Evolutionary conservation across 2,797 vertebrate genomes (phyloP).

Genomic region (Silurus aristotelis): DNA sequence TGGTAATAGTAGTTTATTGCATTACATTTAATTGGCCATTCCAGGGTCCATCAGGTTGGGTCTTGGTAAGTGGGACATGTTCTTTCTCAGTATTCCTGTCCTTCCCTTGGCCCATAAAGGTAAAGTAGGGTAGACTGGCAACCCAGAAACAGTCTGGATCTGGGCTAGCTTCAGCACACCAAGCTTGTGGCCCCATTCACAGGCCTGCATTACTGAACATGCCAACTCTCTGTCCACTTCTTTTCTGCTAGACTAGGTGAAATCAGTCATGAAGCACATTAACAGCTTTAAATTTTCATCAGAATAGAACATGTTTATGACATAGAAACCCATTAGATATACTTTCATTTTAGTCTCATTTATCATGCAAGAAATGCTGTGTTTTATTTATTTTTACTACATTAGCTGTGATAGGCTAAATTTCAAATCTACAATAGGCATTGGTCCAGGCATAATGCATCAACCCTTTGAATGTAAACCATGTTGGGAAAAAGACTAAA

Average conservation of each 20-base stretch:
- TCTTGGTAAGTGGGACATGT: slow-evolving; percentile 31
- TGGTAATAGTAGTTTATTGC: not conserved
- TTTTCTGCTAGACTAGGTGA: not conserved
- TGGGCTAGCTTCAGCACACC: slow-evolving; percentile 42
- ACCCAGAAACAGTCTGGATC: slow-evolving; percentile 56
- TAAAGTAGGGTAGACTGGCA: slow-evolving; percentile 56
- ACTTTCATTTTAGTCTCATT: not conserved
- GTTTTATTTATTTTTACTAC: not conserved
- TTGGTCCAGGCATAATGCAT: not conserved
- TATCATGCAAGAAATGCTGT: not conserved
- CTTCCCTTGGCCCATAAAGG: slow-evolving; percentile 47
- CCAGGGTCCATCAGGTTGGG: not conserved
- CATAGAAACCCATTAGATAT: not conserved
- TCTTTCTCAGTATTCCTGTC: slow-evolving; percentile 50
- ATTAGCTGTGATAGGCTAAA: not conserved
- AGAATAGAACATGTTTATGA: not conserved
- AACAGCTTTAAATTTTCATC: not conserved
- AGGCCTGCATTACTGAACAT: slow-evolving; percentile 23
- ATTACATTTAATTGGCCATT: slow-evolving; percentile 6
- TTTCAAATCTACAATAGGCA: not conserved
- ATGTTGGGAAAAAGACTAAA: not conserved
- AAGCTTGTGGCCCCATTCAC: slow-evolving; percentile 40
- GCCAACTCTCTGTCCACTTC: not conserved
- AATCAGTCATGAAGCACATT: not conserved
- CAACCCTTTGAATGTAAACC: not conserved